Evolutionary conservation across 2,113 vertebrate genomes (phyloP).

Genomic region (Odontophorus gujanensis): DNA sequence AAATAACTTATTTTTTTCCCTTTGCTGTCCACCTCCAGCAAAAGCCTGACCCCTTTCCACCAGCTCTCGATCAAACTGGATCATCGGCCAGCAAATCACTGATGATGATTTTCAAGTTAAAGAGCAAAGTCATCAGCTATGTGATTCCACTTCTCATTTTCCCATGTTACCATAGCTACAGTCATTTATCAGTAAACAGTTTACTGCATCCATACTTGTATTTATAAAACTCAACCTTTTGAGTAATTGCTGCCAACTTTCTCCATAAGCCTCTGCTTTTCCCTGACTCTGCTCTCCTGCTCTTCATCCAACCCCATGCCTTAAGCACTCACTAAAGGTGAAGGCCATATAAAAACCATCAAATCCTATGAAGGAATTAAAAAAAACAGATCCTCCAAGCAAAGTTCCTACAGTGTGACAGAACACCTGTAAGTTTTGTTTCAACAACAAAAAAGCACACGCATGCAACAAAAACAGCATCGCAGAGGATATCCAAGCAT

Average conservation of each 20-base stretch:
- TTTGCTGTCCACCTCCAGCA: background rate
- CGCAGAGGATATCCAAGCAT: background rate
- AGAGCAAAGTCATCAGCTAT: background rate
- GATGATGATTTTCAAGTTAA: background rate
- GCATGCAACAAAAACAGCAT: background rate
- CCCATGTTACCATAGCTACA: background rate
- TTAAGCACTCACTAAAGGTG: background rate
- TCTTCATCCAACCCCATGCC: background rate
- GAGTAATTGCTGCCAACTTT: background rate
- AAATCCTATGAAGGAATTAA: background rate
- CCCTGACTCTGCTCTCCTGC: accelerated
- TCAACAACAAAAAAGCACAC: background rate
- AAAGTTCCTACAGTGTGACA: background rate
- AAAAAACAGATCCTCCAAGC: background rate
- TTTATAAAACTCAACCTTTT: background rate
- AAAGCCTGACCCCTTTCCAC: background rate
- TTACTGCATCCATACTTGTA: background rate
- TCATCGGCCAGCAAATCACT: background rate
- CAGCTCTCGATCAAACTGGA: background rate
- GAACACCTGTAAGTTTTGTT: background rate
- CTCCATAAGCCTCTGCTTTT: background rate
- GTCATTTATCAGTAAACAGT: background rate
- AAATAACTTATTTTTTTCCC: background rate
- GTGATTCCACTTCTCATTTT: background rate
- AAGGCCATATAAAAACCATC: background rate